Evolutionary conservation across 2,888 invertebrate species (phyloP).

Genomic region (Campopleginae sp.): DNA sequence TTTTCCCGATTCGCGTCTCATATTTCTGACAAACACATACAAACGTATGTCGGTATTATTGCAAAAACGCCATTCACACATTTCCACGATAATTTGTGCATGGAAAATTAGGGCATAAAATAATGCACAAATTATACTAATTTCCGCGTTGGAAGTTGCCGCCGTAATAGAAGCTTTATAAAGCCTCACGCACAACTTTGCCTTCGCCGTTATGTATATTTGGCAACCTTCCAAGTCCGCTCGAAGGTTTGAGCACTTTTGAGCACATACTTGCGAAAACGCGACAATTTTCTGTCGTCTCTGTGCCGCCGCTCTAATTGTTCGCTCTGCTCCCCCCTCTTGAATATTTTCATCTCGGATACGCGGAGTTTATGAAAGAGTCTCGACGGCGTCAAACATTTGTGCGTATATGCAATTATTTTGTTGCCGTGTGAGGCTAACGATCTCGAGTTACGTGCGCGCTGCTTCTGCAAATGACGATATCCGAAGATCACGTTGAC

Average conservation of each 20-base stretch:
- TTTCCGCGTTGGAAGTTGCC: neutral
- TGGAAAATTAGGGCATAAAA: conserved; percentile 8
- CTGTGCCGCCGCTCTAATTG: conserved; percentile 53
- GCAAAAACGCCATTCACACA: neutral
- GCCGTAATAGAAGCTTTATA: neutral
- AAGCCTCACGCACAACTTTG: neutral
- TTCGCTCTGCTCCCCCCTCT: conserved; percentile 27
- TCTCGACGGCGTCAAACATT: neutral
- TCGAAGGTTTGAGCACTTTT: neutral
- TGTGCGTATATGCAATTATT: neutral
- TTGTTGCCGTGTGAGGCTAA: neutral
- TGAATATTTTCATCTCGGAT: neutral
- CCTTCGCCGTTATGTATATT: conserved; percentile 2
- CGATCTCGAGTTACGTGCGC: conserved; percentile 24
- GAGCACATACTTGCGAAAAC: neutral
- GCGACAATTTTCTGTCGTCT: neutral
- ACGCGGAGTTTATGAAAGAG: neutral
- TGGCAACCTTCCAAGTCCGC: conserved; percentile 54
- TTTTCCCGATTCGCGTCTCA: neutral
- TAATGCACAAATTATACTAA: neutral
- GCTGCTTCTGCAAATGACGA: neutral
- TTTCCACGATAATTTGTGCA: neutral
- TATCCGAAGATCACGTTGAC: neutral
- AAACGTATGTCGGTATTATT: neutral
- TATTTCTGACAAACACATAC: neutral